Conservation (phyloP, 2,113 vertebrate genomes). For the Carassius auratus region DNA sequence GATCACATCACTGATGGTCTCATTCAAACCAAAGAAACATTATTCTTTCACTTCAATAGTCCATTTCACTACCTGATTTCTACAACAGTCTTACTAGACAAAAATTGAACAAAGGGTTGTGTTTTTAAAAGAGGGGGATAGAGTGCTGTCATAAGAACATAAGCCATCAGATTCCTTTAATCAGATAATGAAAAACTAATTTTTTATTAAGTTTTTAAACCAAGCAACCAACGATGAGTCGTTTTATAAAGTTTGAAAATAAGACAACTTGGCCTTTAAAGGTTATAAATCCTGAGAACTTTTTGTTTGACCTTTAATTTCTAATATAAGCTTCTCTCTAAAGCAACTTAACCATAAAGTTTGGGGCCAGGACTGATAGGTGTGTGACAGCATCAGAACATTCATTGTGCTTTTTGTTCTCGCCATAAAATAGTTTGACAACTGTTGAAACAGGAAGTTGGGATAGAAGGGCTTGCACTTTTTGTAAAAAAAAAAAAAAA, state of each 20-base stretch:
- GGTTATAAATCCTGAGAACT: background rate
- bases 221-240: background rate
- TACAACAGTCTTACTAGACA: background rate
- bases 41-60: background rate
- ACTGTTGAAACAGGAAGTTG: conserved; percentile 10
- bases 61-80: background rate
- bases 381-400: background rate
- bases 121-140: background rate
- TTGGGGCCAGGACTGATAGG: background rate
- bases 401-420: background rate
- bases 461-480: background rate
- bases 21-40: background rate
- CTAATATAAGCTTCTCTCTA: background rate
- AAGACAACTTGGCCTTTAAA: conserved; percentile 11
- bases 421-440: background rate
- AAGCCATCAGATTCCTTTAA: background rate
- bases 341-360: conserved; percentile 1
- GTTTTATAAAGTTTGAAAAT: background rate
- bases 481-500: too few species aligned
- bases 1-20: background rate
- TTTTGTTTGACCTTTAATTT: background rate
- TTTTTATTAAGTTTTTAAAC: background rate
- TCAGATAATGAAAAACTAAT: background rate
- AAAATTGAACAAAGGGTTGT: background rate
- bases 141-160: background rate